Evolutionary conservation across 1,140 invertebrate genomes (phyloP).

Genomic region (Aleiodes sp.): DNA sequence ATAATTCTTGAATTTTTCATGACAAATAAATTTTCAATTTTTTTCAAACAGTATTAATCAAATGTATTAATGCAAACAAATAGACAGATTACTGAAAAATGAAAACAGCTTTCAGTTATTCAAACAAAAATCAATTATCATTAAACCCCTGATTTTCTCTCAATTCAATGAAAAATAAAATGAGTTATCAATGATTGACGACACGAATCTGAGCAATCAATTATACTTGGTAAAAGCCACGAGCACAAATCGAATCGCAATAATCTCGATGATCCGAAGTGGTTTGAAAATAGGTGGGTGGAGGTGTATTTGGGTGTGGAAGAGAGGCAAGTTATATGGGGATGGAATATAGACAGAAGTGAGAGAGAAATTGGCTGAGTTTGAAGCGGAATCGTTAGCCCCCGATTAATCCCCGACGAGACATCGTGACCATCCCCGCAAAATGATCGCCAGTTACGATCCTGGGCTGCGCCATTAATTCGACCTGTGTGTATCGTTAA

Average conservation of each 20-base stretch:
- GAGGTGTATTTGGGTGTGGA: background rate
- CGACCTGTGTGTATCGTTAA: slow-evolving; percentile 36
- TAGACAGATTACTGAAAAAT: background rate
- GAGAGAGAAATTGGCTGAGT: background rate
- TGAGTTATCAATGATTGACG: background rate
- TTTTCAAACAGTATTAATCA: too few species aligned
- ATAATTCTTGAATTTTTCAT: too few species aligned
- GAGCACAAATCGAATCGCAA: slow-evolving; percentile 1
- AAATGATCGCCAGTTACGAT: slow-evolving; percentile 34
- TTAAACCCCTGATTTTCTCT: background rate
- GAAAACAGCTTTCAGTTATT: too few species aligned
- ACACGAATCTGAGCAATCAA: slow-evolving; percentile 9
- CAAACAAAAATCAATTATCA: background rate
- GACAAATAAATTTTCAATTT: too few species aligned
- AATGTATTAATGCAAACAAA: too few species aligned
- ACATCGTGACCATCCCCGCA: slow-evolving; percentile 23
- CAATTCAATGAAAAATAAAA: background rate
- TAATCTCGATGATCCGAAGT: slow-evolving; percentile 12
- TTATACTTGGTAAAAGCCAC: slow-evolving; percentile 10
- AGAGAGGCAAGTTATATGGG: background rate
- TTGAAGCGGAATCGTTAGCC: slow-evolving; percentile 20
- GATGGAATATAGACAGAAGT: background rate
- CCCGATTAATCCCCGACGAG: slow-evolving; percentile 29
- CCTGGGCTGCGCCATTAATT: slow-evolving; percentile 37
- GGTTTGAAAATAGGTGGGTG: background rate